Evolutionary conservation across 2,113 vertebrate genomes (phyloP).

Genomic region (Camelus bactrianus): DNA sequence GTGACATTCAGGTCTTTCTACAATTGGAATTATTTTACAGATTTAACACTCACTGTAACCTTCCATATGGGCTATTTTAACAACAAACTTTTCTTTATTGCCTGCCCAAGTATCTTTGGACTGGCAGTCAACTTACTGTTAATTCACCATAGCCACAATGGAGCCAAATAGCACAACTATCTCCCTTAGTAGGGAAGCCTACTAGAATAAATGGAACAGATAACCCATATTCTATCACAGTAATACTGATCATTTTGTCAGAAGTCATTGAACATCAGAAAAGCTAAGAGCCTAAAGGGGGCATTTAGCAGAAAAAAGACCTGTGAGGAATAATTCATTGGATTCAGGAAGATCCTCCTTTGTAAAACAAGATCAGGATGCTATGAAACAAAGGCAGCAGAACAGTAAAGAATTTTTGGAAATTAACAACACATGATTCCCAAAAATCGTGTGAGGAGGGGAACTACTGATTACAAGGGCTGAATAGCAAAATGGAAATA

Average conservation of each 20-base stretch:
- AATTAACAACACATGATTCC: not conserved
- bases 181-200: not conserved
- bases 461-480: not conserved
- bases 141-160: not conserved
- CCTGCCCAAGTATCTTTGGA: not conserved
- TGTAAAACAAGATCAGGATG: constrained; percentile 1
- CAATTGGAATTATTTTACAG: not conserved
- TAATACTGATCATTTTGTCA: constrained; percentile 1
- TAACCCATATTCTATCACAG: not conserved
- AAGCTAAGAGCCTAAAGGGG: not conserved
- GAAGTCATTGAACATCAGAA: not conserved
- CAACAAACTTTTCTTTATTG: not conserved
- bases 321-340: not conserved
- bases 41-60: not conserved
- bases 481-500: not conserved
- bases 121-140: not conserved
- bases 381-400: not conserved
- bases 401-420: not conserved
- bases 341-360: not conserved
- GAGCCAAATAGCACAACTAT: not conserved
- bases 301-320: not conserved
- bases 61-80: not conserved
- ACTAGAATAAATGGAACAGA: not conserved
- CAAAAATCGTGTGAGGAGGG: not conserved
- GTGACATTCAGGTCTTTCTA: not conserved